phyloP scores from a whole-genome alignment of 2,888 invertebrate genomes.

The Diadegma fenestrale region DNA sequence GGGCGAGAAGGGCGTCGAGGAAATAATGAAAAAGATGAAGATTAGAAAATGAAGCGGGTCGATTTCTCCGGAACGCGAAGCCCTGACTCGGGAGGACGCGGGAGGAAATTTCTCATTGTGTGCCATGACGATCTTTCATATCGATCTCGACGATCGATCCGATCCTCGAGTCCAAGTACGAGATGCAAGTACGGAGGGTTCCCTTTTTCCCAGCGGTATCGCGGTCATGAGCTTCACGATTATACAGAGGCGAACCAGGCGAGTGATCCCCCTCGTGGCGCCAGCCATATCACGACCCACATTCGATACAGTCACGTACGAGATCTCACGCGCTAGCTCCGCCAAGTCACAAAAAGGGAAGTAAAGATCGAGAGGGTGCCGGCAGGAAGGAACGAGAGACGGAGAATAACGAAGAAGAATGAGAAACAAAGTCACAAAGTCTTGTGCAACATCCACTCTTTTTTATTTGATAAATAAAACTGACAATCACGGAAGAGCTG shows the following conservation, averaged over 20 bases:
- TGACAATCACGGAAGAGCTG: neutral
- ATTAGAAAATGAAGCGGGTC: slow-evolving; percentile 2
- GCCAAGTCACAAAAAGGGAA: slow-evolving; percentile 8
- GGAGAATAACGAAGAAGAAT: slow-evolving; percentile 14
- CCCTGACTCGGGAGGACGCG: neutral
- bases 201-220: slow-evolving; percentile 43
- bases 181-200: slow-evolving; percentile 22
- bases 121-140: slow-evolving; percentile 48
- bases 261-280: slow-evolving; percentile 56
- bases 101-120: slow-evolving; percentile 8
- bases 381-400: neutral
- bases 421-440: neutral
- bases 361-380: slow-evolving; percentile 9
- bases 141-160: slow-evolving; percentile 61
- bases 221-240: slow-evolving; percentile 14
- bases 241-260: slow-evolving; percentile 19
- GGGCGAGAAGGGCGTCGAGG: neutral
- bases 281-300: slow-evolving; percentile 67
- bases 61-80: neutral
- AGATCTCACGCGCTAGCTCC: slow-evolving; percentile 50
- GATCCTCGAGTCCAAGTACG: neutral
- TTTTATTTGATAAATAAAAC: neutral
- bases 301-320: slow-evolving; percentile 65
- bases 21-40: slow-evolving; percentile 18
- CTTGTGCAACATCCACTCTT: neutral